Evolutionary conservation across 2,888 invertebrate species (phyloP), one percentile per base, ranked within the genome.

Genomic region (Megamerina dolium): DNA sequence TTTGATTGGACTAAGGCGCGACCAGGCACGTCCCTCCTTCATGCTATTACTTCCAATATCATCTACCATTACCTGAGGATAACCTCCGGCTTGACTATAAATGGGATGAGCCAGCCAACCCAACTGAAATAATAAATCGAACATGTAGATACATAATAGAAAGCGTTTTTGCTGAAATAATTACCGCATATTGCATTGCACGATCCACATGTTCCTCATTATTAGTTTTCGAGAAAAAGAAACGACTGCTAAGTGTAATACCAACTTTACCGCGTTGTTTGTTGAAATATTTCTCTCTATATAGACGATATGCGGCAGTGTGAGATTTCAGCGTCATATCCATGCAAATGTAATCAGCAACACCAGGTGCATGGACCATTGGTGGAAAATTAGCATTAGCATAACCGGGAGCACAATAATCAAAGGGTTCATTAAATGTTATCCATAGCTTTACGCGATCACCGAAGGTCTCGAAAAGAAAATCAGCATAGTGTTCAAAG

Each of bases 321-420:
- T 85, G 83, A 1, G 80, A 77, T 10, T 72, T 37, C 0, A 75
- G 55, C 21, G 78, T 66, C 19, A 73, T 64, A 52, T 75, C 74
- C n/a, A 72, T 73, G 43, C 77, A 77, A 5, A 75, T 42, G 45
- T 78, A 77, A 16, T 73, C 74, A 3, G 71, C 76, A 5, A 74
- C 54, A 27, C 73, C 76, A 3, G 73, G 64, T 1, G 68, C 59
- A 34, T 73, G 66, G 3, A 75, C 41, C 5, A 64, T 59, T 0
- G 73, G 73, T 4, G 63, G 61, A 2, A 51, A 56, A 0, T 58
- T 55, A 0, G 43, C 53, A 2, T 33, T 41, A 1, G 77, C 77
- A 56, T 82, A 80, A 0, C 76, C 76, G 6, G 54, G 53, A 17
- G 51, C 49, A 33, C 56, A 56, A 26, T 52, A 56, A 33, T 56